These are phyloP conservation scores for Trachelus iudaicus DNA, from an alignment of 2,888 invertebrate genomes.

Conservation along the genomic window DNA sequence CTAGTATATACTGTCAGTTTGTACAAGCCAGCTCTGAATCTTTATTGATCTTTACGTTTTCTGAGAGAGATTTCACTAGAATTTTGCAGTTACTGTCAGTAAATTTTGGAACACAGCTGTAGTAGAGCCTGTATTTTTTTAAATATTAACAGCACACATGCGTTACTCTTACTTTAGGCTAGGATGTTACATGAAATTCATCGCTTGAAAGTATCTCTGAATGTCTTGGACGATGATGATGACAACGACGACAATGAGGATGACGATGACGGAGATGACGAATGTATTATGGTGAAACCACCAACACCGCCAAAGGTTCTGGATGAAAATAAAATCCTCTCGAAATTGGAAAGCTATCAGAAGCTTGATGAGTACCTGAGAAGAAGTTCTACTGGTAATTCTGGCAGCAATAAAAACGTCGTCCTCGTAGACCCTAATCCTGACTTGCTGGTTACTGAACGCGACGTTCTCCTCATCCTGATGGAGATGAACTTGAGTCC, in stretches of 20 bases:
- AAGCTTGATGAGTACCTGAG: conserved; percentile 22
- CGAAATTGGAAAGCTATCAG: conserved; percentile 38
- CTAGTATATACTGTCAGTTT: too few relatives aligned
- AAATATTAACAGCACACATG: not conserved
- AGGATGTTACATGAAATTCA: conserved; percentile 66
- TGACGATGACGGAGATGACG: conserved; percentile 4
- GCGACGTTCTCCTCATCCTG: conserved; percentile 52
- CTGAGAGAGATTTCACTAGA: not conserved
- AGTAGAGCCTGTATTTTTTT: not conserved
- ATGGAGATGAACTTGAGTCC: conserved; percentile 52
- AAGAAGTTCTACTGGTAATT: conserved; percentile 5
- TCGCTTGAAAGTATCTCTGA: conserved; percentile 63
- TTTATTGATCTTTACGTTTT: not conserved
- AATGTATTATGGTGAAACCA: conserved; percentile 40
- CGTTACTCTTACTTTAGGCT: conserved; percentile 44
- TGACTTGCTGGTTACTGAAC: conserved; percentile 48
- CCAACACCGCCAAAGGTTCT: conserved; percentile 50
- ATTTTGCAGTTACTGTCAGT: too few relatives aligned
- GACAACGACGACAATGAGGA: conserved; percentile 46
- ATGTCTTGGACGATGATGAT: conserved; percentile 57
- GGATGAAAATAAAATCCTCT: conserved; percentile 45
- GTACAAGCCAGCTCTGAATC: too few relatives aligned
- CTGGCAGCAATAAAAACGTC: conserved; percentile 31
- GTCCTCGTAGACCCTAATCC: conserved; percentile 51
- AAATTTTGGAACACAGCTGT: not conserved